Conservation (phyloP, 2,888 invertebrate species). For the Erebia epiphron region DNA sequence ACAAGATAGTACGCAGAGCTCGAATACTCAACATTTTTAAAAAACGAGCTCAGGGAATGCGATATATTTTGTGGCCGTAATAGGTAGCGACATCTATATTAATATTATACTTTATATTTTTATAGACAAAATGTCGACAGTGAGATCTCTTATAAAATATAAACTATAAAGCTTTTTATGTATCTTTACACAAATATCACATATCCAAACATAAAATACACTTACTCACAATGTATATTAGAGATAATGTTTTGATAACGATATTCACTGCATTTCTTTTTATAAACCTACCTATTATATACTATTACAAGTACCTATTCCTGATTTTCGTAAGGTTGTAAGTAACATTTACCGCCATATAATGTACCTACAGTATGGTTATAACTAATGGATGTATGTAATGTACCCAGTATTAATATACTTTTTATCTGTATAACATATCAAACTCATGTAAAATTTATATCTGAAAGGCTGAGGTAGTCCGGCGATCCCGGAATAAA, state of each 20-base stretch:
- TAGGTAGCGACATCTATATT: conserved; percentile 57
- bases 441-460: conserved; percentile 74
- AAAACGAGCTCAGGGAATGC: conserved; percentile 56
- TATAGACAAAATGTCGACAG: conserved; percentile 65
- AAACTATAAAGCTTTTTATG: conserved; percentile 63
- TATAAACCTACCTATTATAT: conserved; percentile 72
- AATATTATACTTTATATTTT: conserved; percentile 67
- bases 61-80: conserved; percentile 59
- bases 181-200: conserved; percentile 76
- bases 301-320: conserved; percentile 60
- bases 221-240: conserved; percentile 71
- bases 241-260: conserved; percentile 79
- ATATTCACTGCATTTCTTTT: conserved; percentile 79
- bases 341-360: conserved; percentile 66
- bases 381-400: conserved; percentile 64
- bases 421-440: conserved; percentile 77
- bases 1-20: conserved; percentile 39
- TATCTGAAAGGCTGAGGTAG: conserved; percentile 70
- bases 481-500: conserved; percentile 59
- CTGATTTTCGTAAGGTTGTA: conserved; percentile 70
- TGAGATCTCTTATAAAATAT: conserved; percentile 56
- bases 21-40: conserved; percentile 41
- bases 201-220: conserved; percentile 76
- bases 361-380: conserved; percentile 76
- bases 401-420: conserved; percentile 75